These are phyloP conservation scores for Neomorphus geoffroyi DNA, from an alignment of 2,797 vertebrate genomes.

Conservation along the genomic window DNA sequence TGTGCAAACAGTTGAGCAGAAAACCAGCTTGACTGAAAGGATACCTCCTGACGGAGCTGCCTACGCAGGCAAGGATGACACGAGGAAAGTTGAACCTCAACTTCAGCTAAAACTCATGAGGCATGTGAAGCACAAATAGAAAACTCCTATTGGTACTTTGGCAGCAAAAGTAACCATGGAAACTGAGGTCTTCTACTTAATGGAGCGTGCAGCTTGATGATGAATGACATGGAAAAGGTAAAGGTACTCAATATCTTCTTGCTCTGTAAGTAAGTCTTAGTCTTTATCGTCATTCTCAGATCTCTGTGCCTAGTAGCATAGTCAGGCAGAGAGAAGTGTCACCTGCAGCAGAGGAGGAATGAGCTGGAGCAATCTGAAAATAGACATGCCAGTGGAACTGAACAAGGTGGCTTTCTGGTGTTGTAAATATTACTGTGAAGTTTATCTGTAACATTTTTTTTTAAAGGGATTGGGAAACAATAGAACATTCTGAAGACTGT, in stretches of 20 bases:
- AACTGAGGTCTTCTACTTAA: background rate
- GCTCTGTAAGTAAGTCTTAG: background rate
- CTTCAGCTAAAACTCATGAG: background rate
- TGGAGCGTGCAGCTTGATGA: background rate
- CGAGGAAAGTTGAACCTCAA: background rate
- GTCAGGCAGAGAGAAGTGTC: background rate
- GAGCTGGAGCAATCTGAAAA: background rate
- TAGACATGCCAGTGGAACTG: background rate
- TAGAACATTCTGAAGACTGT: background rate
- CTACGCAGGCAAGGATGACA: background rate
- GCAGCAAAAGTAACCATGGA: background rate
- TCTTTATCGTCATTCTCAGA: background rate
- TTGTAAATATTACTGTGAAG: background rate
- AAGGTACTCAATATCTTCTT: background rate
- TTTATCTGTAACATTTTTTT: background rate
- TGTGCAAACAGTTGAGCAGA: background rate
- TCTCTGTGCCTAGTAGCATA: background rate
- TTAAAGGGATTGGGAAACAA: background rate
- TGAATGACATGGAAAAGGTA: background rate
- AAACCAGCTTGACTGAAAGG: background rate
- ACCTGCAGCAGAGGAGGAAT: background rate
- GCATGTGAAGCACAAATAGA: background rate
- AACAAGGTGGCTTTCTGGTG: background rate
- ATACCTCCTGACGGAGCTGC: background rate
- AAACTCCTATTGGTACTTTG: background rate